Evolutionary conservation across 2,113 vertebrate species (phyloP), one percentile per base, ranked within the genome.

Genomic region (Amazona guildingii): DNA sequence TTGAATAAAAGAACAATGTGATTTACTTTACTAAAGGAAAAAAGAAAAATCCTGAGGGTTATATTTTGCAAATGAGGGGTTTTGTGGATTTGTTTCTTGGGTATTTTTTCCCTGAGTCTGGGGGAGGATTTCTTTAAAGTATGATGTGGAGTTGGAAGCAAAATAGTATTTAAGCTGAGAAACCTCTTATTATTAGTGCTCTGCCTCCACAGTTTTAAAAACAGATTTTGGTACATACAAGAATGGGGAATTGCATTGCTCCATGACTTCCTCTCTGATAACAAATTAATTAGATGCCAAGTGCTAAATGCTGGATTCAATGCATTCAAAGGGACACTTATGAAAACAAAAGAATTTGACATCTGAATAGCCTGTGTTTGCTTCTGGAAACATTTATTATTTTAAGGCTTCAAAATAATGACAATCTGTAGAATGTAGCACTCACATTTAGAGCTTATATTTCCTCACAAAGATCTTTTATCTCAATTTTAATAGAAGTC

Each of bases 251-350:
- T 70, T 88, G 46, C 62, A 96, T 79, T 14, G 0, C 39, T 87
- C 67, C 11, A 17, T 95, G 83, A 97, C 92, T 96, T 94, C 29
- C 73, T 44, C 44, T 52, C 17, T 92, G 81, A 84, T 94, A 97
- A 95, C 83, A 95, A 96, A 94, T 93, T 95, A 97, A 97, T 94
- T 96, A 96, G 76, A 92, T 92, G 93, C 46, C 76, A 98, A 97
- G 82, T 93, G 46, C 69, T 94, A 96, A 96, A 92, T 84, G 64
- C 62, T 78, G 39, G 10, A 88, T 83, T 92, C 80, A 95, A 67
- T 39, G 19, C n/a, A 84, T 89, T 97, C 66, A 87, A 88, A 90
- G n/a, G 35, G 49, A 69, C 62, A 86, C 33, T 92, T 64, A 74
- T 3, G 51, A 54, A 88, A 96, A 96, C 39, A 95, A 95, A 97